Conservation (phyloP, 1,140 invertebrate species). For the Maconellicoccus hirsutus region DNA sequence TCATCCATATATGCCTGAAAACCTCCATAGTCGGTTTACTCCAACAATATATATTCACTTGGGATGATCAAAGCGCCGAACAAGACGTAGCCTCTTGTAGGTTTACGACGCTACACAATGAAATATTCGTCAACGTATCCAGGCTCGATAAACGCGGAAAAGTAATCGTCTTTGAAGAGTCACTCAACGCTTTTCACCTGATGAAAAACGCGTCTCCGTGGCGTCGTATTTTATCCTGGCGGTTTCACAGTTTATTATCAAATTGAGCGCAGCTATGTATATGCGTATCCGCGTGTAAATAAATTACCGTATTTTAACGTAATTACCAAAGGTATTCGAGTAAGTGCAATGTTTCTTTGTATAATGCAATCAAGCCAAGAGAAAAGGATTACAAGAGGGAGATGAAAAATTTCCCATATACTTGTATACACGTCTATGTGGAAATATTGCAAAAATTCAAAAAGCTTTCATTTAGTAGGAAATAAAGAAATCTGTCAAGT, state of each 20-base stretch:
- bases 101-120: not conserved
- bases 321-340: too few species aligned
- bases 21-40: not conserved
- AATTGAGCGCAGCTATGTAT: too few species aligned
- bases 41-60: not conserved
- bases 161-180: not conserved
- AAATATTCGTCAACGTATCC: not conserved
- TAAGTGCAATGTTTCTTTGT: too few species aligned
- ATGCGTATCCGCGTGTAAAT: too few species aligned
- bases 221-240: not conserved
- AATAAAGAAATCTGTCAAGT: too few species aligned
- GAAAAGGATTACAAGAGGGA: too few species aligned
- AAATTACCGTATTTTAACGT: too few species aligned
- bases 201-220: not conserved
- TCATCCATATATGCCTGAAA: not conserved
- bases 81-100: not conserved
- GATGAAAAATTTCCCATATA: too few species aligned
- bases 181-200: not conserved
- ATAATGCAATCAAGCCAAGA: too few species aligned
- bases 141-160: constrained; percentile 6
- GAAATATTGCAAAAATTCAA: too few species aligned
- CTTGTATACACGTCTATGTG: too few species aligned
- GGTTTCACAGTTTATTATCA: not conserved
- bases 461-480: too few species aligned
- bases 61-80: not conserved